A percentile compares a stretch with the other conserved stretches of the same genome.
These are phyloP conservation scores for Ammodytes marinus DNA, from an alignment of 2,113 vertebrate genomes.

Conservation along the genomic window DNA sequence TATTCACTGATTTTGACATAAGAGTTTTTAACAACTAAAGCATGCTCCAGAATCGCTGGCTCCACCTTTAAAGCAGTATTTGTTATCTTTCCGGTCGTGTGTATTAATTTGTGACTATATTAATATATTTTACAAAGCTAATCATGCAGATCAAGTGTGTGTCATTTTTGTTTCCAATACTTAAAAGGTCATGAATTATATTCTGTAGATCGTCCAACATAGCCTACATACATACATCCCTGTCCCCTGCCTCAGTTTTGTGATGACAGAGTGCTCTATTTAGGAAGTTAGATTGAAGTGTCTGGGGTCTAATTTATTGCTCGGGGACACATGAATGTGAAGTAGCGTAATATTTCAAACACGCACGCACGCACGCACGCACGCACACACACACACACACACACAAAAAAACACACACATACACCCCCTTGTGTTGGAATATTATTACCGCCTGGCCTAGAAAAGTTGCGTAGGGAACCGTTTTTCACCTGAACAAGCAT, in stretches of 20 bases:
- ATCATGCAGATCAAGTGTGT: conserved; percentile 30
- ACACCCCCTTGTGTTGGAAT: conserved; percentile 66
- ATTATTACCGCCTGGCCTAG: conserved; percentile 84
- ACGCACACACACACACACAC: conserved; percentile 17
- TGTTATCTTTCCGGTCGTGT: conserved; percentile 38
- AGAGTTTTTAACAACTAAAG: too few species aligned
- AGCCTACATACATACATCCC: not conserved
- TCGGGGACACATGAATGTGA: conserved; percentile 82
- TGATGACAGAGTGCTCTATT: conserved; percentile 81
- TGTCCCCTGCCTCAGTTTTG: conserved; percentile 63
- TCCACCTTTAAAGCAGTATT: conserved; percentile 19
- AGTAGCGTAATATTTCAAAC: conserved; percentile 82
- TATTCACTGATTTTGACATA: too few species aligned
- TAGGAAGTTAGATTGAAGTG: conserved; percentile 82
- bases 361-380: conserved; percentile 27
- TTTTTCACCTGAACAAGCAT: conserved; percentile 87
- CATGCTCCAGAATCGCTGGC: too few species aligned
- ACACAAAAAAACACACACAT: conserved; percentile 36
- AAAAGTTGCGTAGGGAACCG: conserved; percentile 78
- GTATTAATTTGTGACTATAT: not conserved
- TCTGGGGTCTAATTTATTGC: conserved; percentile 81
- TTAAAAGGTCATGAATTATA: conserved; percentile 69
- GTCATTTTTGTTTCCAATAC: conserved; percentile 20
- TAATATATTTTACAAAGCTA: conserved; percentile 28
- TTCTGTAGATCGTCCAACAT: conserved; percentile 58